Base-by-base conservation (phyloP, 2,888 invertebrate genomes). In the Shargacucullia verbasci region DNA sequence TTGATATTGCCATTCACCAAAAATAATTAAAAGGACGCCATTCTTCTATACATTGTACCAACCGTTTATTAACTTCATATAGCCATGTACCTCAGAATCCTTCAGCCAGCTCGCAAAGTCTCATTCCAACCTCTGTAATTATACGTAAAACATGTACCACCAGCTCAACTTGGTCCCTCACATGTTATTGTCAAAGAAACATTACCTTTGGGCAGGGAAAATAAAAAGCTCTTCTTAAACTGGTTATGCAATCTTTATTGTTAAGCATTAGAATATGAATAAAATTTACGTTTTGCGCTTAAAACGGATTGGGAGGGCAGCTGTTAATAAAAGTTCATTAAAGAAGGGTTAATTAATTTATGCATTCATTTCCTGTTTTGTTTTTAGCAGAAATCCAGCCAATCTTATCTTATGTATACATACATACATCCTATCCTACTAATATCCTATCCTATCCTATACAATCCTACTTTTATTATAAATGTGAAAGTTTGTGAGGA, bases 31-130 rank as follows among this genome's bases (percentile, higher is more conserved):
- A n/a, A n/a, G n/a, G n/a, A n/a, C 41, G 14, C 14, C 14, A 6
- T 4, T 8, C 12, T 43, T 13, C n/a, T 13, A 2, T 33, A 10
- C 57, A 27, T 59, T 58, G 40, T 7, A 65, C 70, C 59, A 56
- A 6, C 38, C 29, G 9, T 49, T 56, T 61, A 63, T 60, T 65
- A 62, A 59, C 67, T 70, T 52, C 60, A 52, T 61, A 59, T 46
- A 61, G 53, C 52, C 50, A 43, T 65, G 65, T 66, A 61, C 59
- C 55, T 62, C 53, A 43, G 29, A 55, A 68, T 68, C 69, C 73
- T 66, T 48, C 53, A 59, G 54, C 48, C 34, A 35, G 53, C 57
- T 49, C 20, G 12, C 29, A 52, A 37, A 31, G 39, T 45, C 44
- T 59, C 44, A 48, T 53, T 39, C 27, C 20, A 1, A 4, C 29